Evolutionary conservation across 2,888 invertebrate species (phyloP), one percentile per base, ranked within the genome.

Genomic region (Tachystola acroxantha): DNA sequence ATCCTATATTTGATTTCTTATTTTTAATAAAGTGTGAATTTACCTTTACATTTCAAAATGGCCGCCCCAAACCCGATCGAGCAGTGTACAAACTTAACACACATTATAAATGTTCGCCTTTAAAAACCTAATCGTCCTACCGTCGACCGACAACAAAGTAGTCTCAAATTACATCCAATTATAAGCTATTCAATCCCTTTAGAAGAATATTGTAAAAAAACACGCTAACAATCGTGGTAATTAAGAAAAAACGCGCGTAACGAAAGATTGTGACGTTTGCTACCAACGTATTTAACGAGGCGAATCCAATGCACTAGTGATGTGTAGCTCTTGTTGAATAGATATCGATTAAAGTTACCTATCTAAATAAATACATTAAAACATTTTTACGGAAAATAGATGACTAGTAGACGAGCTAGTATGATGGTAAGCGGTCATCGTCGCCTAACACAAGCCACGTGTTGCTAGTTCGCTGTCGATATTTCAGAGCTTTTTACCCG

Each of bases 81-180:
- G n/a, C n/a, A 16, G 33, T 36, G 32, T 62, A 70, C 75, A 64
- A 72, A 70, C 72, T 56, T 60, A 62, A 66, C 64, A 58, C 62
- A 62, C 63, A 65, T 65, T 64, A 66, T 68, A 75, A 76, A 76
- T 74, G 65, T 66, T 70, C 68, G 60, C 60, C 67, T 72, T 71
- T 68, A 69, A 66, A 70, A 66, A 64, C 62, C 63, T 76, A 76
- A 70, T 72, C 72, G 69, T 66, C 59, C 66, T 63, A 72, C 65
- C 64, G 50, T 62, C 66, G 63, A 66, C 57, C 68, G 56, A 71
- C 75, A 75, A 76, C 82, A 79, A 84, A 80, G 75, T 78, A 70
- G 63, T 67, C 72, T 81, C 80, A 75, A 79, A 85, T 85, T 85
- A 86, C 85, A 82, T 71, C 81, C 85, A 86, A 86, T 86, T 86